These are phyloP conservation scores for Mimachlamys varia DNA, from an alignment of 2,888 invertebrate genomes.

Conservation along the genomic window DNA sequence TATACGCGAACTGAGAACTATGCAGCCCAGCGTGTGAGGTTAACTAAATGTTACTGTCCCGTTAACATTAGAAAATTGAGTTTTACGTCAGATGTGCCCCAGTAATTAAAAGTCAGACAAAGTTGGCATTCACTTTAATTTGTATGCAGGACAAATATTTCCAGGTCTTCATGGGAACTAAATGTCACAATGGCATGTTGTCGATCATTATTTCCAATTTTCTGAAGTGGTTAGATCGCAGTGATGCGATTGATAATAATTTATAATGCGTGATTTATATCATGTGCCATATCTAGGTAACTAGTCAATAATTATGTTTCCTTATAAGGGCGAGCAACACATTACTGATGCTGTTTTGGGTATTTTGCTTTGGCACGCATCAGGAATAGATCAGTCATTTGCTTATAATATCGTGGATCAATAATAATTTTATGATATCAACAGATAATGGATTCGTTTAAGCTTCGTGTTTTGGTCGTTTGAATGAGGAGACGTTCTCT, in stretches of 20 bases:
- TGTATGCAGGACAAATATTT: not conserved
- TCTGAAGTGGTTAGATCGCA: not conserved
- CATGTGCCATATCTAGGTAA: not conserved
- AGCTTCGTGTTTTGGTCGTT: no score
- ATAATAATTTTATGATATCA: not conserved
- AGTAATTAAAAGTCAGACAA: constrained; percentile 4
- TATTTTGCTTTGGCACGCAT: not conserved
- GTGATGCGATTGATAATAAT: not conserved
- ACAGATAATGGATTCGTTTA: not conserved
- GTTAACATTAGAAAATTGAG: not conserved
- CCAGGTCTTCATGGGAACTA: not conserved
- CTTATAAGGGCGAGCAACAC: not conserved
- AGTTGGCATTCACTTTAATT: not conserved
- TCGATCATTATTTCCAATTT: not conserved
- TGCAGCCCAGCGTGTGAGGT: not conserved
- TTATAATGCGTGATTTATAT: not conserved
- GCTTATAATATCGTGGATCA: not conserved
- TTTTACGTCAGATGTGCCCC: not conserved
- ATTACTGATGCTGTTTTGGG: not conserved
- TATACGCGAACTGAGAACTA: not conserved
- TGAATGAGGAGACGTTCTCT: no score
- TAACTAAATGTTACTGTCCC: not conserved
- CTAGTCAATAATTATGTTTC: not conserved
- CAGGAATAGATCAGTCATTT: not conserved
- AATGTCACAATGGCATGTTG: not conserved